These are phyloP conservation scores for Tylochromis polylepis DNA, from an alignment of 2,113 vertebrate genomes.

Conservation along the genomic window DNA sequence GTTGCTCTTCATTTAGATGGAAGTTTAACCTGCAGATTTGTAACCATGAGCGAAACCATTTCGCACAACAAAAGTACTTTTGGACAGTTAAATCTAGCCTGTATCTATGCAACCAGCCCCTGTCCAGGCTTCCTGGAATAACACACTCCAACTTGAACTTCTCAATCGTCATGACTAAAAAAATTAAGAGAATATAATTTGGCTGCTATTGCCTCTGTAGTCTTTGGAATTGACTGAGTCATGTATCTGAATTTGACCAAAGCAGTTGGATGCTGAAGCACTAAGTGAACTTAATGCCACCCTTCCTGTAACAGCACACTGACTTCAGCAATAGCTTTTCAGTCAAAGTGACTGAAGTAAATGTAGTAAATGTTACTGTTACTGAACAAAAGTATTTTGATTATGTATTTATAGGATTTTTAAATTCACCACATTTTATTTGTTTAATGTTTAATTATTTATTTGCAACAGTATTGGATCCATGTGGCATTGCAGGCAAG, in stretches of 20 bases:
- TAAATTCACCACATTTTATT: not conserved
- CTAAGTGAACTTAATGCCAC: constrained; percentile 6
- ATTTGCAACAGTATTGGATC: constrained; percentile 17
- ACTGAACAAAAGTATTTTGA: not conserved
- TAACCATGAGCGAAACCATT: too few species aligned
- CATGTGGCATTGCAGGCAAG: constrained; percentile 35
- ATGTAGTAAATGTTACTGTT: not conserved
- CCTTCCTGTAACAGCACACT: not conserved
- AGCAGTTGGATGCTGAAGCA: constrained; percentile 23
- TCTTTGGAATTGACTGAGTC: not conserved
- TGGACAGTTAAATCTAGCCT: not conserved
- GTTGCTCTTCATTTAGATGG: not conserved
- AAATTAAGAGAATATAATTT: not conserved
- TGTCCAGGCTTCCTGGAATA: not conserved
- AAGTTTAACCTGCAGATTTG: not conserved
- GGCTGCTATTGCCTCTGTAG: not conserved
- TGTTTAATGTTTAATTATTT: not conserved
- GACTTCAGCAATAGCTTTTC: not conserved
- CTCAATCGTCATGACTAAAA: not conserved
- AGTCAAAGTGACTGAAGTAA: not conserved
- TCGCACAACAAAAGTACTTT: not conserved
- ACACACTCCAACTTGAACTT: not conserved
- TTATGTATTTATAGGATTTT: not conserved
- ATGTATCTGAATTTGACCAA: not conserved
- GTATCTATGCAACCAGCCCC: constrained; percentile 2